Conservation (phyloP, 2,113 vertebrate species). For the Baryphthengus martii region DNA sequence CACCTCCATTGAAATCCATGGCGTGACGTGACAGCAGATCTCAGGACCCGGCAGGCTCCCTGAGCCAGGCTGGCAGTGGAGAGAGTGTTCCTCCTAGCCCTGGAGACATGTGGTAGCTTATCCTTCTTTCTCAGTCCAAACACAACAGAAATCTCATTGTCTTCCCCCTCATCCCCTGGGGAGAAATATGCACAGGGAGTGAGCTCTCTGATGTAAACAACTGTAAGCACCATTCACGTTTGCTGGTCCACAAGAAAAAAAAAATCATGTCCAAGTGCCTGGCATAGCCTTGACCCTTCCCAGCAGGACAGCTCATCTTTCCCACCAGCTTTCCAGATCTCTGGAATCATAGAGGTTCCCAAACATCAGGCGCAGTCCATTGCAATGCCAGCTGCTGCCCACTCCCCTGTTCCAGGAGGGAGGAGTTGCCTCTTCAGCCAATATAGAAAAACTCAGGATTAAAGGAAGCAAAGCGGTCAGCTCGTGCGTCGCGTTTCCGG, state of each 20-base stretch:
- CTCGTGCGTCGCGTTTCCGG: not conserved
- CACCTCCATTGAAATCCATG: not conserved
- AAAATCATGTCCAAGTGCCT: not conserved
- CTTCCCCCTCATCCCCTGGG: not conserved
- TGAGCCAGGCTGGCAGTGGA: not conserved
- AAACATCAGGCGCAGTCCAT: not conserved
- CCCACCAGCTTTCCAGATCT: not conserved
- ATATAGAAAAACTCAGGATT: not conserved
- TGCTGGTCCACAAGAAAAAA: not conserved
- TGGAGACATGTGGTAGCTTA: not conserved
- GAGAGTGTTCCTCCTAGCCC: not conserved
- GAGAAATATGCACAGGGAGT: not conserved
- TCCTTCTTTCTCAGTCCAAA: not conserved
- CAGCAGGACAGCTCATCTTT: not conserved
- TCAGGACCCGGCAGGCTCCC: not conserved
- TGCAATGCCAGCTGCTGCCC: not conserved
- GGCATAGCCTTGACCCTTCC: not conserved
- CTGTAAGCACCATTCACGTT: slow-evolving; percentile 11
- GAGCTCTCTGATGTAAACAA: slow-evolving; percentile 19
- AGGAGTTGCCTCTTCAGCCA: not conserved
- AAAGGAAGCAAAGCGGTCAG: slow-evolving; percentile 15
- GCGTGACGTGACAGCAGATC: not conserved
- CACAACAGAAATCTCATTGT: not conserved
- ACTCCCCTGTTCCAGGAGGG: slow-evolving; percentile 4
- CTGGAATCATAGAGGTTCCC: not conserved